Evolutionary conservation across 2,797 vertebrate species (phyloP), one percentile per base, ranked within the genome.

Genomic region (Todus mexicanus): DNA sequence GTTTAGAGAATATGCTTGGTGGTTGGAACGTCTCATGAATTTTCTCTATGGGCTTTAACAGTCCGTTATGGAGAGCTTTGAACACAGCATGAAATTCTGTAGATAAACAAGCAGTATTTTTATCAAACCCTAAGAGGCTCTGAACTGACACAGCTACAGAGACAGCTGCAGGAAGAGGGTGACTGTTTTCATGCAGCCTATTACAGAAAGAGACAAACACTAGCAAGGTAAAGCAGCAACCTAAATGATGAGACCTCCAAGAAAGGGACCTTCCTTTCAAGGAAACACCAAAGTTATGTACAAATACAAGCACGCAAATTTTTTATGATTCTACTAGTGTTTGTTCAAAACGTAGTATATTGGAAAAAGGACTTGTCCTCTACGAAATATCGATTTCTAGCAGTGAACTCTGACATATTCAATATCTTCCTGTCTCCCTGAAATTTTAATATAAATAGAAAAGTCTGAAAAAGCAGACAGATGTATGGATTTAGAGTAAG

Each of bases 401-500:
- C 75, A 37, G 11, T 25, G 83, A 96, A 73, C 77, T 78, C 50
- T 84, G 65, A 92, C 54, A 84, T 42, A 18, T 27, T 72, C 70
- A 84, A 19, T 69, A 83, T 35, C 69, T 45, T 35, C 15, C 35
- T 20, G 25, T 69, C 60, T 79, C 68, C 61, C 17, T 61, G 54
- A 77, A 93, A 94, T 92, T 83, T 80, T 51, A 91, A 89, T 77
- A 88, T 40, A 91, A 85, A 93, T 61, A 76, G 54, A 64, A 60
- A 93, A 79, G 29, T 20, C 70, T 57, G 86, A 74, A 89, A 68
- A 87, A 93, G 33, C 65, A 79, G 89, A 87, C 50, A 75, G 19
- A 4, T 4, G 17, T 38, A 71, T 7, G 57, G 64, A 73, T 68
- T 86, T 40, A 29, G 45, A 65, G 25, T 20, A 37, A 74, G 17